These are phyloP conservation scores for Seladonia tumulorum DNA, from an alignment of 2,888 invertebrate species.

Conservation along the genomic window DNA sequence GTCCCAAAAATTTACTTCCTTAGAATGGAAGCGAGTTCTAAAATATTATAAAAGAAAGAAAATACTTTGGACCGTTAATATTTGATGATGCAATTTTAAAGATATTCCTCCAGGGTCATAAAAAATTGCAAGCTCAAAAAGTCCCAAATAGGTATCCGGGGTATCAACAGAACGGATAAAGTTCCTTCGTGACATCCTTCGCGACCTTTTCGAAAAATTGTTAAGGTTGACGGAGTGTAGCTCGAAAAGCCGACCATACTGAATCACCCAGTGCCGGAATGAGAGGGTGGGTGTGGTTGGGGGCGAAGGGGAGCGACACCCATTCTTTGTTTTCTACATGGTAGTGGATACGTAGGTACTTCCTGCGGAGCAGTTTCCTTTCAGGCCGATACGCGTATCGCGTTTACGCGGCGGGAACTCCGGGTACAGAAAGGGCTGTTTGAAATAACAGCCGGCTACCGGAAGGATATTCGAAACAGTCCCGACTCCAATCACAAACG, in stretches of 20 bases:
- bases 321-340: conserved; percentile 56
- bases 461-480: conserved; percentile 65
- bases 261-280: background rate
- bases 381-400: conserved; percentile 59
- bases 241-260: background rate
- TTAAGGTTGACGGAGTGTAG: background rate
- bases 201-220: background rate
- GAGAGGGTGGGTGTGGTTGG: background rate
- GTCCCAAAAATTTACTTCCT: too few species aligned
- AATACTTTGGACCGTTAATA: too few species aligned
- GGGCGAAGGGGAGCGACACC: background rate
- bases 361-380: conserved; percentile 62
- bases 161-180: too few species aligned
- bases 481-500: conserved; percentile 65
- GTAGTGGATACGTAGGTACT: conserved; percentile 59
- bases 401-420: conserved; percentile 59
- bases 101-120: too few species aligned
- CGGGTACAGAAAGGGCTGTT: conserved; percentile 63
- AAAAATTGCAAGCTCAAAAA: too few species aligned
- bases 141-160: too few species aligned
- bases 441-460: conserved; percentile 72
- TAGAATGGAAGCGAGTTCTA: too few species aligned
- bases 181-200: too few species aligned
- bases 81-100: too few species aligned
- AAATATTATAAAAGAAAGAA: too few species aligned